These are phyloP conservation scores for Limenitis camilla DNA, from an alignment of 2,888 invertebrate genomes.

Conservation along the genomic window DNA sequence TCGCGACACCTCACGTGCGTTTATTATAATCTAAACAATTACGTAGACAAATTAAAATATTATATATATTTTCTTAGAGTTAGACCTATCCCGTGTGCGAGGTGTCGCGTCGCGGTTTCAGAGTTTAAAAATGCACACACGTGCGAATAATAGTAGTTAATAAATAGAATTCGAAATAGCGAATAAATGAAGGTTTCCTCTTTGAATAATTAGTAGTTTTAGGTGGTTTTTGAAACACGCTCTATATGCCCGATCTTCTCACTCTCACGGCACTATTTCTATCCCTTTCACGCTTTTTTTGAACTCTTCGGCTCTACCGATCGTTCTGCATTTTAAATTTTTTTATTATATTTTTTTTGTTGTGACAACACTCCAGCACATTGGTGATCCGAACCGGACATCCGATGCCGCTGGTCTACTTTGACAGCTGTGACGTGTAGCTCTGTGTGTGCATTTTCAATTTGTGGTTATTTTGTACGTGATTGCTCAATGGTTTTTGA, in stretches of 20 bases:
- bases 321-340: conserved; percentile 27
- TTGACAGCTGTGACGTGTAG: conserved; percentile 1
- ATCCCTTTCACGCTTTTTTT: conserved; percentile 23
- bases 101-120: conserved; percentile 18
- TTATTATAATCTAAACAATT: conserved; percentile 36
- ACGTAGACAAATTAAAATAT: conserved; percentile 44
- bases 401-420: conserved; percentile 23
- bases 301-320: conserved; percentile 30
- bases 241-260: conserved; percentile 40
- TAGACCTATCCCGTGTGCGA: conserved; percentile 9
- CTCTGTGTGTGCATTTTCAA: conserved; percentile 46
- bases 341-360: conserved; percentile 32
- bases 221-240: conserved; percentile 44
- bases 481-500: conserved; percentile 65
- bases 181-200: conserved; percentile 34
- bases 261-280: conserved; percentile 26
- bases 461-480: conserved; percentile 50
- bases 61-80: conserved; percentile 50
- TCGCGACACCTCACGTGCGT: conserved; percentile 37
- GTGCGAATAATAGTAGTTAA: conserved; percentile 33
- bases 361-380: conserved; percentile 42
- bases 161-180: conserved; percentile 45
- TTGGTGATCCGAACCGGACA: conserved; percentile 27
- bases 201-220: conserved; percentile 30
- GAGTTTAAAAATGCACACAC: conserved; percentile 33